Base-by-base conservation (phyloP, 2,113 vertebrate genomes). In the Urocolius indicus region DNA sequence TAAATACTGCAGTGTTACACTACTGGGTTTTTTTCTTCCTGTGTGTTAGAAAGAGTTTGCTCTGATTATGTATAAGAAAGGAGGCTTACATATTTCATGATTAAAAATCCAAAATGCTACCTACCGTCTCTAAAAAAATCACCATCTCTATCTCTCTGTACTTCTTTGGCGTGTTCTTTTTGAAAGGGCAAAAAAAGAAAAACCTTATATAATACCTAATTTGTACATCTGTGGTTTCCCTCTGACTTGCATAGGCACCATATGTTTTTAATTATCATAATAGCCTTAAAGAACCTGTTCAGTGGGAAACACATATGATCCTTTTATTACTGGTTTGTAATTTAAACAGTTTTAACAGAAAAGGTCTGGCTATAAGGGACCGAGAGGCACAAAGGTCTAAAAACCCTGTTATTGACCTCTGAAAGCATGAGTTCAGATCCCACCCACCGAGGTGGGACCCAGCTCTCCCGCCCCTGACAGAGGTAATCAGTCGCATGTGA, bases 231-330 rank as follows among this genome's bases (percentile, higher is more conserved):
- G 98, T 54, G 96, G 97, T 97, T 97, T 98, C 96, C 97, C 97
- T 96, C 96, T 95, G 97, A 97, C 97, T 98, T 96, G 97, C 96
- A 93, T 95, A 97, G 97, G 98, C 97, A 96, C 98, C 99, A 98
- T 99, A 98, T 99, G 99, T 98, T 98, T 99, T 99, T 99, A 99
- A 99, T 99, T 98, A 98, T 98, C 98, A 96, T 98, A 98, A 98
- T 98, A 98, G 98, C 98, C 98, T 98, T 98, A 98, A 98, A 98
- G 98, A 99, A 99, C 98, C 98, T 98, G 98, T 98, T 99, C 97
- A 89, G 96, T 97, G 97, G 97, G 97, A 98, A 97, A 97, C 97
- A 95, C 98, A 98, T 96, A 97, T 97, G 97, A 98, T 98, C 97
- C 97, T 97, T 98, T 98, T 98, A 98, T 98, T 98, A 97, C 95